Evolutionary conservation across 2,797 vertebrate genomes (phyloP).

Genomic region (Sebastes vulpes): DNA sequence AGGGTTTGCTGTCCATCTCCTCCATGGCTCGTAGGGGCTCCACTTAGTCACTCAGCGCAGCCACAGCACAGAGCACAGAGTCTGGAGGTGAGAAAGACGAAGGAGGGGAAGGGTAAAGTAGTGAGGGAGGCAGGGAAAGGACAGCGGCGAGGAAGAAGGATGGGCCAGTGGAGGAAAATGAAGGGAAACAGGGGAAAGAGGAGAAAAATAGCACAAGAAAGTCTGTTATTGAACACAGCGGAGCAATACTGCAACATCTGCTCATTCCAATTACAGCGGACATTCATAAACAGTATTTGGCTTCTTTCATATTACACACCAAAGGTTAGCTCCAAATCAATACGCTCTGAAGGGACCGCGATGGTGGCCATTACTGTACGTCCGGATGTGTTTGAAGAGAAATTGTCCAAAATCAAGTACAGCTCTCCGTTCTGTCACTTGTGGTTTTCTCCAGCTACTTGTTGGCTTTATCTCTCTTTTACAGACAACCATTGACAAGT

Average conservation of each 20-base stretch:
- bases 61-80: constrained; percentile 77
- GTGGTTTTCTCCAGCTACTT: constrained; percentile 16
- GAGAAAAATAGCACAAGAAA: constrained; percentile 55
- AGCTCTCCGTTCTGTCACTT: constrained; percentile 40
- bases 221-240: constrained; percentile 71
- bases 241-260: constrained; percentile 72
- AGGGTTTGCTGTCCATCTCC: constrained; percentile 98
- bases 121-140: not conserved
- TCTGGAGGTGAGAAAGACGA: constrained; percentile 69
- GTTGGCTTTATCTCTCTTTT: constrained; percentile 49
- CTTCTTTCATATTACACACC: constrained; percentile 77
- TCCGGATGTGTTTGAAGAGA: constrained; percentile 55
- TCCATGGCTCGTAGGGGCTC: constrained; percentile 91
- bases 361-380: constrained; percentile 42
- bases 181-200: constrained; percentile 32
- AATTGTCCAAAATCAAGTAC: constrained; percentile 60
- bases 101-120: not conserved
- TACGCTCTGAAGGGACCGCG: constrained; percentile 50
- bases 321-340: constrained; percentile 80
- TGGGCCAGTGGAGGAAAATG: constrained; percentile 37
- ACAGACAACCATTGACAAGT: constrained; percentile 54
- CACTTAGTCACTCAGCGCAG: constrained; percentile 88
- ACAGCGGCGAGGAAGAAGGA: constrained; percentile 32
- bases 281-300: constrained; percentile 74
- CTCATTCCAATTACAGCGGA: constrained; percentile 70